These are phyloP conservation scores for Equus quagga DNA, from an alignment of 2,113 vertebrate genomes.

Conservation along the genomic window DNA sequence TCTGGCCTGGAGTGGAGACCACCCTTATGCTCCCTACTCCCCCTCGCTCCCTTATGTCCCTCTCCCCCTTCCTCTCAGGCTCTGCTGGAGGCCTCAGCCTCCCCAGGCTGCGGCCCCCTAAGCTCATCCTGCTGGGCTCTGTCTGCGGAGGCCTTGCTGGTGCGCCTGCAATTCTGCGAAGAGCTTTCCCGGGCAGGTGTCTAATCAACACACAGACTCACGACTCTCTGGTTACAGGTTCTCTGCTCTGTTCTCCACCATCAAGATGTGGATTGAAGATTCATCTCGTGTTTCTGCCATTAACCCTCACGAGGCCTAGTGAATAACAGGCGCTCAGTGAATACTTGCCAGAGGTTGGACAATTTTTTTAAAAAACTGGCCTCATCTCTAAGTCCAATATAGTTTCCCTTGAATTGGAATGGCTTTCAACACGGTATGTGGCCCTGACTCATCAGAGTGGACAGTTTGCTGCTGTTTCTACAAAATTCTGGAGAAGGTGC, in stretches of 20 bases:
- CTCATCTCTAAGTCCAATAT: not conserved
- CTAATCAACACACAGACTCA: not conserved
- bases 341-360: not conserved
- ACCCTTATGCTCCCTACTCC: not conserved
- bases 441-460: not conserved
- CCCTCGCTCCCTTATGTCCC: not conserved
- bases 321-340: not conserved
- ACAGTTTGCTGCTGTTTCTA: constrained; percentile 11
- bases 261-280: not conserved
- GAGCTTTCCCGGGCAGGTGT: not conserved
- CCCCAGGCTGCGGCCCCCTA: not conserved
- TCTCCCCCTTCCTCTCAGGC: not conserved
- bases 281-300: not conserved
- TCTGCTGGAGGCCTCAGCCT: not conserved
- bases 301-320: not conserved
- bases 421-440: not conserved
- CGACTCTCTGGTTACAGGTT: not conserved
- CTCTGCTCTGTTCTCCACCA: not conserved
- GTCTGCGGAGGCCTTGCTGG: not conserved
- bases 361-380: not conserved
- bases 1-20: too few relatives aligned
- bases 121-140: too few relatives aligned
- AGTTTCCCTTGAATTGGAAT: not conserved
- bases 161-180: not conserved
- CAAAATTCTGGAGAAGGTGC: not conserved